Conservation (phyloP, 2,888 invertebrate genomes). For the Trichogramma evanescens region DNA sequence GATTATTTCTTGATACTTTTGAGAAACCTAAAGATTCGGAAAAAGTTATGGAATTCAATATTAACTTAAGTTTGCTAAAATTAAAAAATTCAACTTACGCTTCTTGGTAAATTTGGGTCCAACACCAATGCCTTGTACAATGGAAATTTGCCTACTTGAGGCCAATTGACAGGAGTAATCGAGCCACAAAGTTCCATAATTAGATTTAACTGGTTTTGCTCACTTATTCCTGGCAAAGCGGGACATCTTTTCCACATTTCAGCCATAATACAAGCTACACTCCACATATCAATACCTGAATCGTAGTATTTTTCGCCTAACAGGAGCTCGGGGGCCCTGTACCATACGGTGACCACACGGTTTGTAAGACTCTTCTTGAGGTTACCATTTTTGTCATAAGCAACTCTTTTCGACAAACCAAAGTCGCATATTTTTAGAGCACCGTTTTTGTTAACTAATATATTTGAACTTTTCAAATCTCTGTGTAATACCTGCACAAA, state of each 20-base stretch:
- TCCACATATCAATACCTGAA: slow-evolving; percentile 94
- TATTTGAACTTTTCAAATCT: slow-evolving; percentile 99
- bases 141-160: slow-evolving; percentile 83
- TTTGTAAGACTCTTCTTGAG: slow-evolving; percentile 90
- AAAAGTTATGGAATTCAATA: background rate
- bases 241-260: slow-evolving; percentile 96
- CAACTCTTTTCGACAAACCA: slow-evolving; percentile 91
- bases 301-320: slow-evolving; percentile 89
- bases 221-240: slow-evolving; percentile 93
- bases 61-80: background rate
- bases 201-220: slow-evolving; percentile 89
- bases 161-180: slow-evolving; percentile 89
- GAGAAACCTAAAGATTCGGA: slow-evolving; percentile 62
- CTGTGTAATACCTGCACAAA: slow-evolving; percentile 68
- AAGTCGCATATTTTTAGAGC: slow-evolving; percentile 94
- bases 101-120: slow-evolving; percentile 77
- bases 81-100: slow-evolving; percentile 56
- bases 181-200: slow-evolving; percentile 96
- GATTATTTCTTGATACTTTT: background rate
- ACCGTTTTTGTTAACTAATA: slow-evolving; percentile 91
- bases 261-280: slow-evolving; percentile 99
- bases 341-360: slow-evolving; percentile 95
- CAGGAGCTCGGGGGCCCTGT: slow-evolving; percentile 66
- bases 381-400: slow-evolving; percentile 71
- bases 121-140: slow-evolving; percentile 82